Evolutionary conservation across 2,113 vertebrate species (phyloP).

Genomic region (Vombatus ursinus): DNA sequence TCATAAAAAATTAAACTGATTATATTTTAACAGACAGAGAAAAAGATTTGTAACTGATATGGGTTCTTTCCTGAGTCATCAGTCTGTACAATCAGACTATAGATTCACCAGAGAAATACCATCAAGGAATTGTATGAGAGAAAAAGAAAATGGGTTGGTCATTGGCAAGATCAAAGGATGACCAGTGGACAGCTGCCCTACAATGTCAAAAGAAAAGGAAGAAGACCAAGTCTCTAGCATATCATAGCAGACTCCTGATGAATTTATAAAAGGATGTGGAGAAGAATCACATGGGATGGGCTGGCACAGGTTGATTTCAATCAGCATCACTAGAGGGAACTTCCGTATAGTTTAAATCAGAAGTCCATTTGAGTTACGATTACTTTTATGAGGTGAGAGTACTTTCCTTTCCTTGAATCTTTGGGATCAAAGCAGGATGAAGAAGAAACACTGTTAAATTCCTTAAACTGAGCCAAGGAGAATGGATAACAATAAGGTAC

Average conservation of each 20-base stretch:
- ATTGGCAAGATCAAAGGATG: neutral
- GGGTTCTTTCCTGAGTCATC: neutral
- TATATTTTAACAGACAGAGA: neutral
- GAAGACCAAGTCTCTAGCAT: neutral
- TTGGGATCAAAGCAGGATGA: neutral
- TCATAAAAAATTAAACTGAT: neutral
- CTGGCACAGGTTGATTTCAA: neutral
- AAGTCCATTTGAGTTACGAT: neutral
- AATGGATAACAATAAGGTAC: neutral
- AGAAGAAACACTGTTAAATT: neutral
- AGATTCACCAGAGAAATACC: neutral
- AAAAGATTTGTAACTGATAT: neutral
- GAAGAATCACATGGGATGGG: neutral
- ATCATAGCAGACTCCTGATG: neutral
- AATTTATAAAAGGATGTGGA: neutral
- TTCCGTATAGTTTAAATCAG: neutral
- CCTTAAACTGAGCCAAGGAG: neutral
- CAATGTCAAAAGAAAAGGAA: neutral
- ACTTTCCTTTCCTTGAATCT: neutral
- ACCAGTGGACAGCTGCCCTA: neutral
- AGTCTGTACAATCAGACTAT: neutral
- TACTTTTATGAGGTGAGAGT: neutral
- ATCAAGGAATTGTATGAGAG: neutral
- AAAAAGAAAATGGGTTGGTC: neutral
- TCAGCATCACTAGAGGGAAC: neutral